These are phyloP conservation scores for Folsomia manolachei DNA, from an alignment of 2,888 invertebrate genomes.

Conservation along the genomic window DNA sequence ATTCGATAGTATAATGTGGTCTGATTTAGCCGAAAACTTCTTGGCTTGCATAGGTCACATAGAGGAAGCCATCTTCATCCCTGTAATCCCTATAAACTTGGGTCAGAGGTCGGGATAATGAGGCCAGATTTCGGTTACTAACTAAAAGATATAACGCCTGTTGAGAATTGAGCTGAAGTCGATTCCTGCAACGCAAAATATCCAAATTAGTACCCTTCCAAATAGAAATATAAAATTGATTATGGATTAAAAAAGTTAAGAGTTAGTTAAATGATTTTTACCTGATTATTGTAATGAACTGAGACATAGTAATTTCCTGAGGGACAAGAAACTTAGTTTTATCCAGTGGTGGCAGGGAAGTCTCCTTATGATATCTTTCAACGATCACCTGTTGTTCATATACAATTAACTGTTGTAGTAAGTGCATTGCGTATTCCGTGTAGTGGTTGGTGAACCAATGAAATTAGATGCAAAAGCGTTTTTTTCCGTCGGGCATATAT, in stretches of 20 bases:
- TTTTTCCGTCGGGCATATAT: no score
- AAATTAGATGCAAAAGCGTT: no score
- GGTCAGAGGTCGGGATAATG: constrained; percentile 74
- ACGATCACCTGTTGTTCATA: constrained; percentile 76
- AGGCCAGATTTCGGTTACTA: constrained; percentile 76
- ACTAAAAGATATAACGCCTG: constrained; percentile 80
- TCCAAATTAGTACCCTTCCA: no score
- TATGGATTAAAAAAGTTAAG: background rate
- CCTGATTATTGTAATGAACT: constrained; percentile 82
- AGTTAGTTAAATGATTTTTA: constrained; percentile 58
- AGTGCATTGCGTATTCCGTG: no score
- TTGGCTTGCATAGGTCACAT: constrained; percentile 85
- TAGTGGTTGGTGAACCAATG: no score
- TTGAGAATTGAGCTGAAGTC: constrained; percentile 63
- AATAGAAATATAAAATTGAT: no score
- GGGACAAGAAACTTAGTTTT: constrained; percentile 86
- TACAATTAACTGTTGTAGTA: no score
- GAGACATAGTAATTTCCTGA: constrained; percentile 83
- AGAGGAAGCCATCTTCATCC: constrained; percentile 80
- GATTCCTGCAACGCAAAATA: constrained; percentile 60
- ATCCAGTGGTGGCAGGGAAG: constrained; percentile 70
- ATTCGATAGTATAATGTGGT: background rate
- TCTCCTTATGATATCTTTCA: constrained; percentile 76
- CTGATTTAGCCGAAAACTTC: constrained; percentile 73
- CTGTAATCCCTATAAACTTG: constrained; percentile 75